Conservation (phyloP, 2,888 invertebrate genomes). For the Agrotis clavis region DNA sequence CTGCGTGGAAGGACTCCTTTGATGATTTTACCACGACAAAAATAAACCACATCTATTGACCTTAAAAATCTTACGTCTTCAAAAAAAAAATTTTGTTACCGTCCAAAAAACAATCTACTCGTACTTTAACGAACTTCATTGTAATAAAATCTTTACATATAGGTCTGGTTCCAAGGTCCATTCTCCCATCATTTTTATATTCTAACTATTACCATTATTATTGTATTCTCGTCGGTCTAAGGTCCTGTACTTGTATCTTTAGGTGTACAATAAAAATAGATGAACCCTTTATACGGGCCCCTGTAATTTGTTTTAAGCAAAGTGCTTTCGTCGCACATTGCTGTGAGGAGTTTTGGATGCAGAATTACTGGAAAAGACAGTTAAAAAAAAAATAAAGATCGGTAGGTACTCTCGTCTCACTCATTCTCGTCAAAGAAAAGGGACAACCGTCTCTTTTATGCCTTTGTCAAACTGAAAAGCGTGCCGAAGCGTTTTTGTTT, state of each 20-base stretch:
- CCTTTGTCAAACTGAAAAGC: too few species aligned
- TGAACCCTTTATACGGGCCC: slow-evolving; percentile 73
- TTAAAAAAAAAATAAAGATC: neutral
- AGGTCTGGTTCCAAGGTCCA: slow-evolving; percentile 30
- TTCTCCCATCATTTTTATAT: slow-evolving; percentile 60
- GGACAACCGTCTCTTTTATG: too few species aligned
- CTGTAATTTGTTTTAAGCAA: slow-evolving; percentile 80
- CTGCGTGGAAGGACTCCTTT: too few species aligned
- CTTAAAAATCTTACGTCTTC: neutral
- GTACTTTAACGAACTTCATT: slow-evolving; percentile 53
- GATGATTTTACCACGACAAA: too few species aligned
- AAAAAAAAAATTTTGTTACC: neutral
- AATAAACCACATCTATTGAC: neutral
- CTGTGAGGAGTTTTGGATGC: slow-evolving; percentile 51
- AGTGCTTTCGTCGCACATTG: slow-evolving; percentile 72
- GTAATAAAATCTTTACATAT: slow-evolving; percentile 42
- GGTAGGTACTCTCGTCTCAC: too few species aligned
- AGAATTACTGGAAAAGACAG: slow-evolving; percentile 47
- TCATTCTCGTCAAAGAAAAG: too few species aligned
- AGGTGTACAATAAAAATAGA: slow-evolving; percentile 76
- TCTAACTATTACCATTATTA: slow-evolving; percentile 63
- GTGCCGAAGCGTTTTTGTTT: too few species aligned
- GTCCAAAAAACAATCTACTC: too few species aligned
- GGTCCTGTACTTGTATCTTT: slow-evolving; percentile 63
- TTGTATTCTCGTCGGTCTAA: slow-evolving; percentile 66